A percentile compares a stretch with the other conserved stretches of the same genome.
Evolutionary conservation across 2,113 vertebrate species (phyloP).

Genomic region (Zosterops borbonicus): DNA sequence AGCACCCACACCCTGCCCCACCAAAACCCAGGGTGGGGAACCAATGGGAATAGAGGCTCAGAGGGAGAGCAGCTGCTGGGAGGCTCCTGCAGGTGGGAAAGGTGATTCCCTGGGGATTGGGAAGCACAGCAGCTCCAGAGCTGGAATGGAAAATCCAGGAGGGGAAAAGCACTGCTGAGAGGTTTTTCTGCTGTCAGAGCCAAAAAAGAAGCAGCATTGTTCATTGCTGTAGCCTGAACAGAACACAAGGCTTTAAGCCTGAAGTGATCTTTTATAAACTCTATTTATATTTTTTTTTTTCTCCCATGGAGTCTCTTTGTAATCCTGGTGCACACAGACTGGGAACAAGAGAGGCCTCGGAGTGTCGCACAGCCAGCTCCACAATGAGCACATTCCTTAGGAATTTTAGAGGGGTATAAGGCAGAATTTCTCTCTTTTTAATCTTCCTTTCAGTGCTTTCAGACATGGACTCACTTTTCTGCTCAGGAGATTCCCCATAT

Average conservation of each 20-base stretch:
- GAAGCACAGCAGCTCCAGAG: neutral
- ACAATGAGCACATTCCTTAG: neutral
- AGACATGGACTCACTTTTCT: neutral
- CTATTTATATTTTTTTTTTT: neutral
- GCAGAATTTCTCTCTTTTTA: neutral
- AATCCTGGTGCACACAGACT: neutral
- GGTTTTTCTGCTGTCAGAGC: neutral
- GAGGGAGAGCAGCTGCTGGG: neutral
- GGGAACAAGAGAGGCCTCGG: neutral
- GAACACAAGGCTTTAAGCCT: neutral
- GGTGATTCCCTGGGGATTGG: fast-evolving
- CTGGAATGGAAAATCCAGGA: neutral
- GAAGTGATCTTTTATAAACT: neutral
- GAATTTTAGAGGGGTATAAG: neutral
- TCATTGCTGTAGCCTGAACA: neutral
- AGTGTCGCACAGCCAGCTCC: neutral
- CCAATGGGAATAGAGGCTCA: neutral
- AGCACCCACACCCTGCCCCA: neutral
- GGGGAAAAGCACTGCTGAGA: neutral
- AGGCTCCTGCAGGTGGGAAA: fast-evolving
- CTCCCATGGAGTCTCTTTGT: neutral
- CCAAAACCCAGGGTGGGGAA: fast-evolving
- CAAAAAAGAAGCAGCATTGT: neutral
- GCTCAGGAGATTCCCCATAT: neutral
- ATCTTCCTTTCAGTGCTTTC: neutral